Evolutionary conservation across 1,140 invertebrate species (phyloP).

Genomic region (Hyphantria cunea): DNA sequence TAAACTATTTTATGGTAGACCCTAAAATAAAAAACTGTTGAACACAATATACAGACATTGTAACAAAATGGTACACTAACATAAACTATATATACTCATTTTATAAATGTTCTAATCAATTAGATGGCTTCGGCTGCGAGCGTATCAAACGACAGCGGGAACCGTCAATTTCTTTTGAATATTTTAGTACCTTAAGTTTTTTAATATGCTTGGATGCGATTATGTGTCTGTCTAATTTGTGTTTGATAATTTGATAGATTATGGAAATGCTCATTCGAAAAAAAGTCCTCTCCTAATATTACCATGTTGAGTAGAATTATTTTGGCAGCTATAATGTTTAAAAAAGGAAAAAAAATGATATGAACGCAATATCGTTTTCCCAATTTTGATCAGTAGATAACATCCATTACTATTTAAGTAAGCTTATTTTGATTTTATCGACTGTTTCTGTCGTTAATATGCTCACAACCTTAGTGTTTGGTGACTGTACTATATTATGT

Average conservation of each 20-base stretch:
- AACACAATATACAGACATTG: slow-evolving; percentile 11
- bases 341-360: no score
- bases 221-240: no score
- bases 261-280: no score
- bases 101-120: slow-evolving; percentile 11
- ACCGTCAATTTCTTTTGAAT: background rate
- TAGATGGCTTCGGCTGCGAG: slow-evolving; percentile 32
- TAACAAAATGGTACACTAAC: slow-evolving; percentile 22
- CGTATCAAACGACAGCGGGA: slow-evolving; percentile 3
- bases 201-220: no score
- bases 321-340: no score
- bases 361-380: no score
- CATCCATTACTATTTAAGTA: background rate
- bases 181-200: no score
- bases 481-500: slow-evolving; percentile 43
- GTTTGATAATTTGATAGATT: no score
- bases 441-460: slow-evolving; percentile 3
- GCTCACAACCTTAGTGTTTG: slow-evolving; percentile 41
- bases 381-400: background rate
- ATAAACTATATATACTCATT: slow-evolving; percentile 7
- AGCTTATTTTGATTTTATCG: background rate
- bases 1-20: no score
- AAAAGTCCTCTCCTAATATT: no score
- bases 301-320: no score
- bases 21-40: no score